These are phyloP conservation scores for Perizoma flavofasciatum DNA, from an alignment of 2,888 invertebrate species.

Conservation along the genomic window DNA sequence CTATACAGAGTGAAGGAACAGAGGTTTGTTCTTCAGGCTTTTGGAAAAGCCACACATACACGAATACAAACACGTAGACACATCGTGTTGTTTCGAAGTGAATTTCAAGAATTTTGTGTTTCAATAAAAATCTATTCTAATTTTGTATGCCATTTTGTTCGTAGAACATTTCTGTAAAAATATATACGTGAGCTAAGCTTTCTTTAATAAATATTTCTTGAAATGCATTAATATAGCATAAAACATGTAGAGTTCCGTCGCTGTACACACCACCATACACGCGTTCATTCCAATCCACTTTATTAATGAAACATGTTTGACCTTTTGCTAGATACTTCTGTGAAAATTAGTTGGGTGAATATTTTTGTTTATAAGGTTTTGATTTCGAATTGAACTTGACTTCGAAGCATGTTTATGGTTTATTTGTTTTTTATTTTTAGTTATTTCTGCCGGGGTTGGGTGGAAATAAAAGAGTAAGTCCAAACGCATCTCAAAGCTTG, in stretches of 20 bases:
- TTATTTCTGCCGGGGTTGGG: conserved; percentile 76
- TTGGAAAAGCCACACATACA: conserved; percentile 53
- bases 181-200: conserved; percentile 12
- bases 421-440: conserved; percentile 74
- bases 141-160: conserved; percentile 20
- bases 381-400: conserved; percentile 26
- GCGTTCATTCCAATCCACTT: conserved; percentile 29
- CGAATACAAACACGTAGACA: conserved; percentile 49
- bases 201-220: conserved; percentile 45
- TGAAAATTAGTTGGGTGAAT: conserved; percentile 11
- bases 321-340: conserved; percentile 23
- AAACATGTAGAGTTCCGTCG: conserved; percentile 50
- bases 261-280: conserved; percentile 41
- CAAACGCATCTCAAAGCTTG: conserved; percentile 57
- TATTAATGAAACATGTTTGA: conserved; percentile 28
- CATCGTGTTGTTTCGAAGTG: conserved; percentile 43
- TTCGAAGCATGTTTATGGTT: conserved; percentile 46
- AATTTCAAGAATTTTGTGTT: conserved; percentile 53
- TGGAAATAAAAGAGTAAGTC: conserved; percentile 79
- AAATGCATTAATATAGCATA: conserved; percentile 60
- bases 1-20: conserved; percentile 78
- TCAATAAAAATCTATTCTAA: conserved; percentile 24
- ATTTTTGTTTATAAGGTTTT: conserved; percentile 20
- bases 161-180: conserved; percentile 30
- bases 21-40: conserved; percentile 78